Evolutionary conservation across 2,797 vertebrate species (phyloP), one percentile per base, ranked within the genome.

Genomic region (Agapornis canus): DNA sequence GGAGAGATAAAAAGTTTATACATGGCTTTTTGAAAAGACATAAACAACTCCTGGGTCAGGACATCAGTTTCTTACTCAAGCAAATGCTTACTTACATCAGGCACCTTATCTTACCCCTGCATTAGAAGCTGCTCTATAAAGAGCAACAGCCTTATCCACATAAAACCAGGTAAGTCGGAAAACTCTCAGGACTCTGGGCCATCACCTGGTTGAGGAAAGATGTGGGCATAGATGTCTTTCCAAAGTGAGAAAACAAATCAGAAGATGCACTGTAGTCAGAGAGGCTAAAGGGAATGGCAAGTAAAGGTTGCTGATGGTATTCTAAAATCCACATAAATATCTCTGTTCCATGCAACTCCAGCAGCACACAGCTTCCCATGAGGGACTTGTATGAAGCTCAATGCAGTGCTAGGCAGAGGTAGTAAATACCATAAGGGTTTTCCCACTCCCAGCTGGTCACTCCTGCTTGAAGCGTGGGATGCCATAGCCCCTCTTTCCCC

Each of bases 1-100:
- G 77, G 71, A n/a, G 12, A 47, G 48, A 92, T 48, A 92, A 96
- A 96, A 94, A 88, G 47, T 71, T 73, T 82, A 37, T 76, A 85
- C 71, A 65, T 6, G 29, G 91, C 64, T 11, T 77, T 88, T 91
- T 56, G 65, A 90, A 90, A 84, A 93, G 86, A 31, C 39, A 31
- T 20, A 54, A 66, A 90, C 82, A 92, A 92, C 35, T 47, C 76
- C 66, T 6, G 37, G 63, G 51, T 84, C 81, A 52, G 48, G 75
- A 82, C 89, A 86, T 60, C 86, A 90, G 88, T 45, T 78, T 73
- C 66, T 79, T 63, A 56, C 76, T 40, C 35, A 1, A 42, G 63
- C 9, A 35, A 86, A 86, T 68, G 75, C 54, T 63, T 61, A 21
- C 51, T 78, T 15, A 1, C 0, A 8, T 66, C 83, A 75, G 76